Evolutionary conservation across 2,797 vertebrate species (phyloP), one percentile per base, ranked within the genome.

Genomic region (Catamblyrhynchus diadema): DNA sequence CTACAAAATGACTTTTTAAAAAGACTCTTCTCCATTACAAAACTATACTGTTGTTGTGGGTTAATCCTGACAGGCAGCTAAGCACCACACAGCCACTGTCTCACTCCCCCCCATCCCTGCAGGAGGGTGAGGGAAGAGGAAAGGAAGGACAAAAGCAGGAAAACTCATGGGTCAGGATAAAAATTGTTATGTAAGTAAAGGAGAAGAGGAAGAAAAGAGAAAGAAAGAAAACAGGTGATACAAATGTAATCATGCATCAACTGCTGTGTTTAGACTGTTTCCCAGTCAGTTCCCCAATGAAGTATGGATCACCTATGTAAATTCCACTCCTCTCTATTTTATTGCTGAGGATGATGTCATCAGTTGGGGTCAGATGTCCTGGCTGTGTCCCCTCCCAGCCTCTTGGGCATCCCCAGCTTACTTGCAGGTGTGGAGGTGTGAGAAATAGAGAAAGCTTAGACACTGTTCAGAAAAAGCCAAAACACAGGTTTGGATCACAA

Each of bases 1-100:
- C 85, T 87, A 71, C 59, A 82, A 77, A 91, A 83, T 10, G 12
- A 54, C 30, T 56, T 90, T 79, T 81, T 15, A 23, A 77, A 89
- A 67, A 33, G 39, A 50, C 23, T 61, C n/a, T 69, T 54, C 67
- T 64, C 39, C 9, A 2, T 81, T 90, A 56, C 44, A 48, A 44
- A 85, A 37, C 21, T 12, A 15, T 51, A 30, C 30, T 25, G 2
- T 44, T 64, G 65, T 33, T 71, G 23, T 84, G 70, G 66, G 19
- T 69, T 79, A 54, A 62, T 86, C 28, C 28, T 6, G 10, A 42
- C 30, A 62, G 53, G 61, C 59, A 70, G 22, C 42, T 54, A 22
- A 65, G 51, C 25, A 35, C 30, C 30, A 39, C 54, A 45, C 12
- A 71, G 28, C 61, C 28, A 33, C 37, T 77, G 2, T 2, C n/a